Percentiles rank a stretch among this genome's conserved stretches.
Evolutionary conservation across 1,140 invertebrate genomes (phyloP).

Genomic region (Trichonephila clavata): DNA sequence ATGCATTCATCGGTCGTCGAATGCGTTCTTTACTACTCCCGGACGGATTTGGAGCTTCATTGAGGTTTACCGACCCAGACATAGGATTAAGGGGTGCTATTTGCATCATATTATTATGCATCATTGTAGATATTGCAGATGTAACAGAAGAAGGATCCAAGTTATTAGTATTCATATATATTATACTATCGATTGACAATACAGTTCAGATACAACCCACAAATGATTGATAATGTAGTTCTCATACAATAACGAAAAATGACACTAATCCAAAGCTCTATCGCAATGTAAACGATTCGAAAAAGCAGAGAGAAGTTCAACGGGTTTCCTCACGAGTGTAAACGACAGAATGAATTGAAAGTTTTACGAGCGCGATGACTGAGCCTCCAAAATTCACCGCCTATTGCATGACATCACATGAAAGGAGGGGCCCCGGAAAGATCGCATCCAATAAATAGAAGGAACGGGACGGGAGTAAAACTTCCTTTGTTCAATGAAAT

Average conservation of each 20-base stretch:
- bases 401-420: too few species aligned
- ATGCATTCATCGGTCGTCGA: constrained; percentile 94
- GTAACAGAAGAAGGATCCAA: not conserved
- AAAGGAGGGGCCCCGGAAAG: too few species aligned
- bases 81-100: not conserved
- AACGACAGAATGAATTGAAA: not conserved
- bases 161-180: not conserved
- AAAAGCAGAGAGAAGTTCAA: not conserved
- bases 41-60: not conserved
- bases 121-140: not conserved
- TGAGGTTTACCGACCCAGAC: not conserved
- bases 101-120: not conserved
- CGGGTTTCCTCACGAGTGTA: not conserved
- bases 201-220: not conserved
- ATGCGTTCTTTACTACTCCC: constrained; percentile 81
- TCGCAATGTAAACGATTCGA: not conserved
- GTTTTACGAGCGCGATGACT: too few species aligned
- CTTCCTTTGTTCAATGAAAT: too few species aligned
- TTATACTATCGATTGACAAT: not conserved
- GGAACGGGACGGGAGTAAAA: too few species aligned
- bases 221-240: not conserved
- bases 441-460: too few species aligned
- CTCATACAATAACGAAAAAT: not conserved
- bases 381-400: too few species aligned
- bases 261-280: not conserved